These are phyloP conservation scores for Carassius gibelio DNA, from an alignment of 2,113 vertebrate genomes.

Conservation along the genomic window DNA sequence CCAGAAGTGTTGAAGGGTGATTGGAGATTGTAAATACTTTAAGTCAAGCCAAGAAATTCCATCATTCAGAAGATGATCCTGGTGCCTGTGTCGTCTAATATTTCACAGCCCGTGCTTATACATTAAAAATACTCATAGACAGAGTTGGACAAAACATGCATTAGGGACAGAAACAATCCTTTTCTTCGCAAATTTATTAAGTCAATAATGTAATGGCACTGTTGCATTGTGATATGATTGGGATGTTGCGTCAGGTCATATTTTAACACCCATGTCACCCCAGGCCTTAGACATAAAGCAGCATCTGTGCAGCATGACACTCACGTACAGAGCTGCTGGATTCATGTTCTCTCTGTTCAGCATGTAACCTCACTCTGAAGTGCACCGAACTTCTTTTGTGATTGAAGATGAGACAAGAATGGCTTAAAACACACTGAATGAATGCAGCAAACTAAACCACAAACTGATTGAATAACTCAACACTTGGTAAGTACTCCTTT, in stretches of 20 bases:
- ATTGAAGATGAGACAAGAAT: not conserved
- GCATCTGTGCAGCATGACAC: not conserved
- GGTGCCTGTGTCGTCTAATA: not conserved
- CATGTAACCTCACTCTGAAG: not conserved
- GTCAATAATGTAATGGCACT: not conserved
- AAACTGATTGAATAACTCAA: not conserved
- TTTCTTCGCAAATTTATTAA: too few species aligned
- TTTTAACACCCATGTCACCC: constrained; percentile 19
- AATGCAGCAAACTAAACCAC: not conserved
- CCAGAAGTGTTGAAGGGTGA: not conserved
- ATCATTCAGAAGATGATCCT: not conserved
- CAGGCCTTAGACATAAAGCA: constrained; percentile 8
- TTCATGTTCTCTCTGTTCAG: constrained; percentile 23
- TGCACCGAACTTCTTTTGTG: too few species aligned
- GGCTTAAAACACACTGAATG: not conserved
- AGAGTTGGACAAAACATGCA: not conserved
- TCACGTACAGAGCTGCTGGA: not conserved
- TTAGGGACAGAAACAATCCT: not conserved
- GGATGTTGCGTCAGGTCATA: not conserved
- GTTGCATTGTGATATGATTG: not conserved
- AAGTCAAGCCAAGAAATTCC: not conserved
- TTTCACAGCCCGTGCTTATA: not conserved
- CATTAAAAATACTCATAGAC: not conserved
- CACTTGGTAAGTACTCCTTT: not conserved
- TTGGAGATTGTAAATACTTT: not conserved